Evolutionary conservation across 1,140 invertebrate genomes (phyloP).

Genomic region (Batillaria attramentaria): DNA sequence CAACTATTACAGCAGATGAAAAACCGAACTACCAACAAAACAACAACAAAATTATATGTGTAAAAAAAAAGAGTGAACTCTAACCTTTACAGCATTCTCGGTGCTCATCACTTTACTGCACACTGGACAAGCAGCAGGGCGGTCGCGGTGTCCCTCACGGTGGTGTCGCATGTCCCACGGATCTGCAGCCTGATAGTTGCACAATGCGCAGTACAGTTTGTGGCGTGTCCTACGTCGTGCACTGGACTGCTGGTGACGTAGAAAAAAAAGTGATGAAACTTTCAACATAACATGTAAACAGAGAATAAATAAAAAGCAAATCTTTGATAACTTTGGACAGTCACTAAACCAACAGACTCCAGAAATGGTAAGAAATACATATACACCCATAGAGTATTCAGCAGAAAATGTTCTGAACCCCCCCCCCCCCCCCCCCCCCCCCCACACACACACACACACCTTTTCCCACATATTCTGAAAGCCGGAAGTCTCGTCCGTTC

Average conservation of each 20-base stretch:
- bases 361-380: neutral
- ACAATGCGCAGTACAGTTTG: constrained; percentile 29
- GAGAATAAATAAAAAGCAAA: neutral
- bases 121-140: constrained; percentile 17
- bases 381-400: neutral
- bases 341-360: neutral
- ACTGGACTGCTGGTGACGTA: neutral
- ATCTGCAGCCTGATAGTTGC: constrained; percentile 33
- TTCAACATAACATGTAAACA: neutral
- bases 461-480: neutral
- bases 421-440: neutral
- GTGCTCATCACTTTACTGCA: constrained; percentile 34
- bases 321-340: too few species aligned
- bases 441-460: neutral
- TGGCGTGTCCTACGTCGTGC: neutral
- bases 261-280: neutral
- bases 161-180: constrained; percentile 32
- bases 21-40: neutral
- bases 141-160: constrained; percentile 32
- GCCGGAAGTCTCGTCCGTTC: neutral
- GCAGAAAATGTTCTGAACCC: neutral
- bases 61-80: neutral
- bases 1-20: neutral
- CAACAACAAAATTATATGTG: neutral
- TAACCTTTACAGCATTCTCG: constrained; percentile 31